Base-by-base conservation (phyloP, 2,888 invertebrate species). In the Bugulina stolonifera region DNA sequence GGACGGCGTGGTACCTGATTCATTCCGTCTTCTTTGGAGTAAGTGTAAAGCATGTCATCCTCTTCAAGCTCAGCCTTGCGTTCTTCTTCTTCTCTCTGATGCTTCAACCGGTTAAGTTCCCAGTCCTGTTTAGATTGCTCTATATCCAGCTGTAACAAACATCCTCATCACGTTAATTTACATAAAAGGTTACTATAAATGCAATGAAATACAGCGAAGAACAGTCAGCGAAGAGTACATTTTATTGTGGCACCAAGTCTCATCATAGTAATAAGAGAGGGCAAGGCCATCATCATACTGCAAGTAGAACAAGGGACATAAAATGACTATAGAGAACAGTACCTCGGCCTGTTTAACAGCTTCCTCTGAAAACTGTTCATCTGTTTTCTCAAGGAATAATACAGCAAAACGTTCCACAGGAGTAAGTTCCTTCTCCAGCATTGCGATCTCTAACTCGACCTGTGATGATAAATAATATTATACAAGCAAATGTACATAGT, bases 351-450 rank as follows among this genome's bases (percentile, higher is more conserved):
- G 91, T 22, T 91, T 90, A 54, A 93, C 82, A 79, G 94, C 93
- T 80, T 95, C 94, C 0, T 92, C 91, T 22, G 88, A 87, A 80
- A 89, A 89, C 23, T 91, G 90, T 27, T 90, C 89, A 84, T 92
- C 91, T 73, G 93, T 91, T 77, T 90, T 89, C 86, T 98, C 98
- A 78, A 97, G 91, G 81, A 93, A 91, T 29, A 90, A 89, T 89
- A 98, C 93, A 23, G 98, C 98, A 86, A 96, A 98, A 72, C 91
- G 89, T 86, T 99, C 98, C 75, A 99, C 91, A 0, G 95, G 93
- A 52, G 91, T 91, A 75, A 98, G 86, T 96, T 98, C 87, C 35
- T 73, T 72, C 35, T 74, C 73, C 22, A 74, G 69, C n/a, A 55
- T 69, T 27, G 54, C 52, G 22, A 74, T 54, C 52, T 74, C 73